phyloP scores from a whole-genome alignment of 2,113 vertebrate species.

The Neolamprologus toae region DNA sequence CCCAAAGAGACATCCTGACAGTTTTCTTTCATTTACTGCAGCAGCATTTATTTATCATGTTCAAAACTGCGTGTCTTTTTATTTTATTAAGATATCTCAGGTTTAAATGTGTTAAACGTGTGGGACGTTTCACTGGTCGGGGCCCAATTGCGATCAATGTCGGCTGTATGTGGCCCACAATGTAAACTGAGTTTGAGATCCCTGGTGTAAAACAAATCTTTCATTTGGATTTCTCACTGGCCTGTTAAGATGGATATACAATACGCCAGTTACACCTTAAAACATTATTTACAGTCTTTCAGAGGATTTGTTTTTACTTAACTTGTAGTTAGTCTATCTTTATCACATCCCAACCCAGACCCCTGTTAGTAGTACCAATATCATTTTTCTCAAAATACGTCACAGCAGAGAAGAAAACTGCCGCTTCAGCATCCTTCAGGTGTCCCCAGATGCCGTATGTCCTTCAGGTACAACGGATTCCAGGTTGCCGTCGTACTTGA shows the following conservation, averaged over 20 bases:
- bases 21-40: background rate
- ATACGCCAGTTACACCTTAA: background rate
- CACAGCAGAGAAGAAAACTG: background rate
- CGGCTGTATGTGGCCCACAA: background rate
- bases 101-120: background rate
- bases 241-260: background rate
- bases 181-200: background rate
- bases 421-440: background rate
- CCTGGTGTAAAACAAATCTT: background rate
- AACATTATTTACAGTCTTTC: background rate
- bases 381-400: background rate
- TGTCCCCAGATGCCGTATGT: background rate
- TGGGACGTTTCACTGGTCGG: background rate
- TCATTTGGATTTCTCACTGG: background rate
- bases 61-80: background rate
- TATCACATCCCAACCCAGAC: background rate
- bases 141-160: background rate
- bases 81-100: background rate
- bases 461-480: background rate
- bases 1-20: background rate
- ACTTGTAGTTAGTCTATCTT: background rate
- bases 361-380: background rate
- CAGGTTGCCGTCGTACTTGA: background rate
- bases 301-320: background rate
- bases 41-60: background rate